These are phyloP conservation scores for Sebastes oblongus DNA, from an alignment of 2,797 vertebrate genomes.

Conservation along the genomic window DNA sequence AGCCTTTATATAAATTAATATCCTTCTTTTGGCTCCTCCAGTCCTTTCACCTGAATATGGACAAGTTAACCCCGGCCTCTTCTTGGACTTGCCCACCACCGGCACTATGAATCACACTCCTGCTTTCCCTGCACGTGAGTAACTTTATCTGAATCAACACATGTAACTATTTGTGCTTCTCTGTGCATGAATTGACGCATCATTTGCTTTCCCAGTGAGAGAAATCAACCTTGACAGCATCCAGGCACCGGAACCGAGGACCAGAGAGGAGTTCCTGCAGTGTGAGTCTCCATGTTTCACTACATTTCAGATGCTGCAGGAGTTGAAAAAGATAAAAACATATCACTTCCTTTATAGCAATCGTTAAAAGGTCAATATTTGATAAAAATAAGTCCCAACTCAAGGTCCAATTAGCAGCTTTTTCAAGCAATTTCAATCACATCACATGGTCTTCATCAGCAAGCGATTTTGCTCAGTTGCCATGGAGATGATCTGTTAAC, in stretches of 20 bases:
- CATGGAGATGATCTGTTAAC: too few relatives aligned
- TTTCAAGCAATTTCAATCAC: fast-evolving
- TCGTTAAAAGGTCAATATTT: background rate
- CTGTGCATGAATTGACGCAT: background rate
- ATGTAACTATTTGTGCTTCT: background rate
- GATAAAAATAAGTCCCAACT: background rate
- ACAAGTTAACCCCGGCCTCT: slow-evolving; percentile 79
- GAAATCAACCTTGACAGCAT: slow-evolving; percentile 81
- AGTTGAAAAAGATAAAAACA: background rate
- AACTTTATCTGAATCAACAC: background rate
- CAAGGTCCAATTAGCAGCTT: too few relatives aligned
- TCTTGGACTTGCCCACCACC: slow-evolving; percentile 73
- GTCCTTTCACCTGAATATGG: background rate
- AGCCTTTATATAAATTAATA: background rate
- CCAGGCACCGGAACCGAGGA: slow-evolving; percentile 80
- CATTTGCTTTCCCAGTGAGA: slow-evolving; percentile 66
- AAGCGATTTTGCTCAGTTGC: background rate
- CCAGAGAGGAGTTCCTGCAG: slow-evolving; percentile 82
- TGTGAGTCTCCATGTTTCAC: slow-evolving; percentile 70
- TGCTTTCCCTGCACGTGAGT: slow-evolving; percentile 74
- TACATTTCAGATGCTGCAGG: background rate
- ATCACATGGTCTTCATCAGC: background rate
- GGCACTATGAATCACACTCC: slow-evolving; percentile 33
- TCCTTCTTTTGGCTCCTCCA: background rate
- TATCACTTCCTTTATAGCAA: background rate